A percentile compares a stretch with the other conserved stretches of the same genome.
phyloP scores from a whole-genome alignment of 2,888 invertebrate species.

The Patella depressa region DNA sequence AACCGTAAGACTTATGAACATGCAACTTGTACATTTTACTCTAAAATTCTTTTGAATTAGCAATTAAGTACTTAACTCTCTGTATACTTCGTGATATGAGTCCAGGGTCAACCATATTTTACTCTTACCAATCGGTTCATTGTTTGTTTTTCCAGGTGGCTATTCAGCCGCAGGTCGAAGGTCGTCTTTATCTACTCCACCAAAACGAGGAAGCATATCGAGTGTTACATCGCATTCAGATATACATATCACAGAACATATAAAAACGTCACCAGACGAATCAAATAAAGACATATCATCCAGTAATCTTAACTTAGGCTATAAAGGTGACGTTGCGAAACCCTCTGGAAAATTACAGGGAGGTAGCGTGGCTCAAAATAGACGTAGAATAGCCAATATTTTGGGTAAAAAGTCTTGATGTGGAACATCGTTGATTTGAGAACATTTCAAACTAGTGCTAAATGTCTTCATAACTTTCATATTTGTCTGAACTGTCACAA shows the following conservation, averaged over 20 bases:
- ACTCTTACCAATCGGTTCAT: too few relatives aligned
- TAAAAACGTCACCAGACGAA: background rate
- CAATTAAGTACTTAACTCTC: too few relatives aligned
- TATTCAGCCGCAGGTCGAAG: constrained; percentile 24
- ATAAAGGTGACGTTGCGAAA: constrained; percentile 17
- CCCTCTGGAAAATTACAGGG: constrained; percentile 16
- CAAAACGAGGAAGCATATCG: constrained; percentile 24
- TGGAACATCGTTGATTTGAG: too few relatives aligned
- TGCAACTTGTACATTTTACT: too few relatives aligned
- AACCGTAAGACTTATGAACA: too few relatives aligned
- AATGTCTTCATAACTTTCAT: too few relatives aligned
- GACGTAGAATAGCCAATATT: constrained; percentile 55
- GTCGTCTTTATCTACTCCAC: constrained; percentile 18
- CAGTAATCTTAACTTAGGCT: background rate
- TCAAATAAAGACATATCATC: too few relatives aligned
- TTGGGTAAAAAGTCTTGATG: constrained; percentile 49
- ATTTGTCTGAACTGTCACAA: too few relatives aligned
- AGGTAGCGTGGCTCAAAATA: constrained; percentile 45
- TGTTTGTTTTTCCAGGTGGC: constrained; percentile 25
- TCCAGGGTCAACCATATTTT: too few relatives aligned
- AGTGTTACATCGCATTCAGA: constrained; percentile 21
- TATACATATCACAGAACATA: background rate
- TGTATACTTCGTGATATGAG: too few relatives aligned
- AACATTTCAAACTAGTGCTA: too few relatives aligned
- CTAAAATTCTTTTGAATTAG: too few relatives aligned